Evolutionary conservation across 2,888 invertebrate species (phyloP).

Genomic region (Teinopalpus imperialis): DNA sequence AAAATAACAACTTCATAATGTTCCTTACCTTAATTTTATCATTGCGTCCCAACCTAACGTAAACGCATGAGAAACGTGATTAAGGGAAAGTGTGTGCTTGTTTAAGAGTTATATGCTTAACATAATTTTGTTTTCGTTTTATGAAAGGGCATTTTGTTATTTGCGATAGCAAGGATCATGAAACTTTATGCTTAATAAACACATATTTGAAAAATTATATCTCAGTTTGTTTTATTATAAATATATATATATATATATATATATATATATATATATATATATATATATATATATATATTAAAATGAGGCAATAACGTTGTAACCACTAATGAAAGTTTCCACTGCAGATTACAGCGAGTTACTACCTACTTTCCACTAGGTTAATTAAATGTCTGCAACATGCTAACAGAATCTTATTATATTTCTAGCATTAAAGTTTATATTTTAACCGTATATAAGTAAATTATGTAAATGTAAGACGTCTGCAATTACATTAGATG

Average conservation of each 20-base stretch:
- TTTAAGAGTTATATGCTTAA: conserved; percentile 60
- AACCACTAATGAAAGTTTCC: background rate
- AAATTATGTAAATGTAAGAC: too few species aligned
- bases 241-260: too few species aligned
- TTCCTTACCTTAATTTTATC: conserved; percentile 49
- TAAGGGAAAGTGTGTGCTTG: conserved; percentile 60
- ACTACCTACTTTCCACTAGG: conserved; percentile 21
- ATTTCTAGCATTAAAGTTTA: background rate
- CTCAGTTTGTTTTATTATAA: too few species aligned
- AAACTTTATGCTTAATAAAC: too few species aligned
- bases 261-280: too few species aligned
- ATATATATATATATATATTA: too few species aligned
- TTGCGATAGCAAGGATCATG: too few species aligned
- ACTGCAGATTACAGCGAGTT: too few species aligned
- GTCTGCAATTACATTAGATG: too few species aligned
- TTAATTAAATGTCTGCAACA: conserved; percentile 21
- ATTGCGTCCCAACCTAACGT: conserved; percentile 43
- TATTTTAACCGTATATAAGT: too few species aligned
- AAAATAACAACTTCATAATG: conserved; percentile 29
- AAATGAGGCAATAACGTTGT: too few species aligned
- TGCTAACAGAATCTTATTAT: background rate
- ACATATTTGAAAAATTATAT: too few species aligned
- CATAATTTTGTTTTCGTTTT: conserved; percentile 42
- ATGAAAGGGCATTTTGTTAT: conserved; percentile 38
- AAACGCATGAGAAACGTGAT: conserved; percentile 54